Percentiles rank a stretch among this genome's conserved stretches.
These are phyloP conservation scores for Stichodactyla mertensii DNA, from an alignment of 64 coral and sea anemone species.

Conservation along the genomic window DNA sequence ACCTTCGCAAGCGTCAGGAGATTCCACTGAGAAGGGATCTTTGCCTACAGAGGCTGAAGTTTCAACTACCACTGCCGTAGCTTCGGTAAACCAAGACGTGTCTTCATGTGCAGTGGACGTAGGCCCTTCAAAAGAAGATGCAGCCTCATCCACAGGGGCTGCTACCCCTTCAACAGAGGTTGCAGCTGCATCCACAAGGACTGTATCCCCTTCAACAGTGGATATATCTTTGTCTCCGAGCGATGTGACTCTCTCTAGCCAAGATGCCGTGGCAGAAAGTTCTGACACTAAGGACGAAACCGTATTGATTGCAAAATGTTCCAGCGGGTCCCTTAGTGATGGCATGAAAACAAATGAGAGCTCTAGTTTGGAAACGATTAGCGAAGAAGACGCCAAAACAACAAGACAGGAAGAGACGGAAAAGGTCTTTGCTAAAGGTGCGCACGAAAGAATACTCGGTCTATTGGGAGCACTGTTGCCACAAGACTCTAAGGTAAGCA, in stretches of 20 bases:
- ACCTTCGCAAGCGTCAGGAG: background rate
- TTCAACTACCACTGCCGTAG: background rate
- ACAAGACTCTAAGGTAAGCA: conserved; percentile 73
- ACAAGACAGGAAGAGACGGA: conserved; percentile 55
- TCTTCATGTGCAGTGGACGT: background rate
- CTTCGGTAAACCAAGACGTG: background rate
- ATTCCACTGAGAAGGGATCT: background rate
- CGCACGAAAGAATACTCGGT: conserved; percentile 81
- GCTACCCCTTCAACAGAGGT: background rate
- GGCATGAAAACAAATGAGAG: background rate
- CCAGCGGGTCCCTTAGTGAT: background rate
- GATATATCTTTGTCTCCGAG: background rate
- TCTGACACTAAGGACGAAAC: background rate
- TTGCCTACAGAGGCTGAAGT: background rate
- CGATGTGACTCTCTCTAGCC: background rate
- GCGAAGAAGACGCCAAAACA: background rate
- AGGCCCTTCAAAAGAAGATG: background rate
- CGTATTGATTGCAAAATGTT: background rate
- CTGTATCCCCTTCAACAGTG: background rate
- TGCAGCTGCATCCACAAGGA: background rate
- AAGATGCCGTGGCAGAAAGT: background rate
- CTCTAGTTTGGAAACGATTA: conserved; percentile 11
- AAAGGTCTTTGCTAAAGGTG: conserved; percentile 54
- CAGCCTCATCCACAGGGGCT: background rate
- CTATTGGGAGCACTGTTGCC: conserved; percentile 88